Base-by-base conservation (phyloP, 2,797 vertebrate species). In the Steatocranus sp. region DNA sequence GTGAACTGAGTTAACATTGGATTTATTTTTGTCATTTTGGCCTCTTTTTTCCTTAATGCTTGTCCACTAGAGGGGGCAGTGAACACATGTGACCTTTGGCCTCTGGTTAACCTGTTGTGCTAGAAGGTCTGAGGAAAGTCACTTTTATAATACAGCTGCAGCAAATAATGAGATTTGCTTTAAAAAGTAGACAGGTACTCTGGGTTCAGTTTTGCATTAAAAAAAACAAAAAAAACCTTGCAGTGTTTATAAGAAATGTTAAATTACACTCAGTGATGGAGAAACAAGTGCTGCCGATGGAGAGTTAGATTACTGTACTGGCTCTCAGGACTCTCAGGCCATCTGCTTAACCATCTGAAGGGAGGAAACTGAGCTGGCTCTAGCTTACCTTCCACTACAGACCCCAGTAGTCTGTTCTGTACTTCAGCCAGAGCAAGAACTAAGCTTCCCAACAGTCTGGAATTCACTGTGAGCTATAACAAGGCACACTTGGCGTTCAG, bases 301-400 rank as follows among this genome's bases (percentile, higher is more conserved):
- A 84, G 83, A 88, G 53, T 78, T 85, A 81, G 87, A 82, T 74
- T 83, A 83, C 73, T 70, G 78, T 54, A 18, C 54, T 6, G 53
- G 48, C 91, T 86, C 87, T 79, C 50, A 50, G 79, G 89, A 89
- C 74, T 46, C 73, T 15, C 43, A 48, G 43, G 58, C 93, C 94
- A 94, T 95, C 93, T 95, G 94, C 81, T 94, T 76, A 43, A 76
- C 89, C 91, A 93, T 94, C 92, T 93, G 91, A 94, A 88, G 80
- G 80, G 85, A 89, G 88, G 90, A 91, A 91, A 89, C 80, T 2
- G 79, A 77, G 70, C 87, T 63, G 80, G 54, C 90, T 88, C 86
- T 76, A 61, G 86, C 83, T 78, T 75, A 79, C 66, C 76, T 88
- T 86, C 83, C 41, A 81, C 81, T 83, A 53, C 41, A 78, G 53